These are phyloP conservation scores for Lophius americanus DNA, from an alignment of 2,797 vertebrate species.

Conservation along the genomic window DNA sequence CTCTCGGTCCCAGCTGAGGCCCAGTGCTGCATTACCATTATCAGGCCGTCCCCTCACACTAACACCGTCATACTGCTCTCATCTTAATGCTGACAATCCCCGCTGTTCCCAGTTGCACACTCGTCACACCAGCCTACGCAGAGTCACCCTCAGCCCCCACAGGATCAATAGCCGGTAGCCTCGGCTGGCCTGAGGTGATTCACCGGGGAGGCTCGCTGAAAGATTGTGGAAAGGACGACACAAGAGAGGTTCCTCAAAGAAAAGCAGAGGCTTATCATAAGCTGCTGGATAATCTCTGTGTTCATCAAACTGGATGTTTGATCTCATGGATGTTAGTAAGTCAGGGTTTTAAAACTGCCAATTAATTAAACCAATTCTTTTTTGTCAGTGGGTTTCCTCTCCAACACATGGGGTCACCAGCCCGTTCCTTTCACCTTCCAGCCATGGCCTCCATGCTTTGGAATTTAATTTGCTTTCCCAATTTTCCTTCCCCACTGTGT, in stretches of 20 bases:
- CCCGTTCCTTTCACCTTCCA: conserved; percentile 22
- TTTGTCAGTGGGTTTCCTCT: conserved; percentile 24
- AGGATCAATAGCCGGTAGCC: conserved; percentile 72
- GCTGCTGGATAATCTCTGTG: conserved; percentile 60
- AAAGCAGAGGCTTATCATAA: conserved; percentile 61
- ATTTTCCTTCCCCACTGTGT: background rate
- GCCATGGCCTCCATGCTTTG: background rate
- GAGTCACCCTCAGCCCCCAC: conserved; percentile 35
- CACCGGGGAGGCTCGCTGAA: conserved; percentile 49
- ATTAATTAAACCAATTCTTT: conserved; percentile 39
- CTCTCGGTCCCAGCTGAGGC: conserved; percentile 78
- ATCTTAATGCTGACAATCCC: conserved; percentile 21
- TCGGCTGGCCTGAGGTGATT: conserved; percentile 39
- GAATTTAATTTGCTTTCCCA: background rate
- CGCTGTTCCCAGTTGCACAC: conserved; percentile 12
- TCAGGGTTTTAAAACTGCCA: conserved; percentile 43
- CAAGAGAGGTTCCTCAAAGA: conserved; percentile 63
- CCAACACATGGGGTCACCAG: conserved; percentile 46
- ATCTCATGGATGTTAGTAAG: conserved; percentile 51
- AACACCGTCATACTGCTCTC: conserved; percentile 21
- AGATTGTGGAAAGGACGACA: conserved; percentile 58
- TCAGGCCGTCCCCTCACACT: conserved; percentile 40
- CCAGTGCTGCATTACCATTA: conserved; percentile 66
- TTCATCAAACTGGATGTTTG: conserved; percentile 58
- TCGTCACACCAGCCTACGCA: conserved; percentile 6